phyloP scores from a whole-genome alignment of 1,140 invertebrate species.

The Sitobion miscanthi region DNA sequence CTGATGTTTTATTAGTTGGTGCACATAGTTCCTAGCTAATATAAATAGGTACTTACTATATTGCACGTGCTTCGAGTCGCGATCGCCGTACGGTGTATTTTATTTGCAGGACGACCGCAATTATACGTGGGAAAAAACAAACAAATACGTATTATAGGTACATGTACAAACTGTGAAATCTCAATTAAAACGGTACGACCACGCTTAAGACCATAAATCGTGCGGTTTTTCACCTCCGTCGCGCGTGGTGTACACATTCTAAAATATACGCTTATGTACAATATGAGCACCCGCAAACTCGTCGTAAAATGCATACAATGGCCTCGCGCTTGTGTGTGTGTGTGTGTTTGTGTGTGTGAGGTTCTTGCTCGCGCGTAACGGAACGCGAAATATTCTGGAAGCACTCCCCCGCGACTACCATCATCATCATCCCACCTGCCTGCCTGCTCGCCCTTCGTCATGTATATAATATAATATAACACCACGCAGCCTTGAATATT shows the following conservation, averaged over 20 bases:
- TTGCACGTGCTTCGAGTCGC: neutral
- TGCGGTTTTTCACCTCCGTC: slow-evolving; percentile 31
- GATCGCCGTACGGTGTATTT: neutral
- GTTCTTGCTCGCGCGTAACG: neutral
- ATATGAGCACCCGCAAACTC: neutral
- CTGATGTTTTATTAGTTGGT: neutral
- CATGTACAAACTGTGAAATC: neutral
- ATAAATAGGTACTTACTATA: neutral
- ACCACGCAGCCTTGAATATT: slow-evolving; percentile 34
- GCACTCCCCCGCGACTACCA: neutral
- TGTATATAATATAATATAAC: neutral
- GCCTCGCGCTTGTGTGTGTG: neutral
- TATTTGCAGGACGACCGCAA: neutral
- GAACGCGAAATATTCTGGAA: neutral
- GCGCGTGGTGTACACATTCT: neutral
- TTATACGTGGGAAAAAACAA: neutral
- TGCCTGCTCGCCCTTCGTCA: neutral
- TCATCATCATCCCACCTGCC: no score
- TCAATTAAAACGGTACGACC: slow-evolving; percentile 26
- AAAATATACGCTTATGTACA: neutral
- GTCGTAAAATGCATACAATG: neutral
- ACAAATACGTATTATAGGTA: neutral
- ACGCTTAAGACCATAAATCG: slow-evolving; percentile 1
- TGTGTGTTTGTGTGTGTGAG: neutral
- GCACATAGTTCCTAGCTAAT: neutral